Base-by-base conservation (phyloP, 2,797 vertebrate genomes). In the Hypotaenidia okinawae region DNA sequence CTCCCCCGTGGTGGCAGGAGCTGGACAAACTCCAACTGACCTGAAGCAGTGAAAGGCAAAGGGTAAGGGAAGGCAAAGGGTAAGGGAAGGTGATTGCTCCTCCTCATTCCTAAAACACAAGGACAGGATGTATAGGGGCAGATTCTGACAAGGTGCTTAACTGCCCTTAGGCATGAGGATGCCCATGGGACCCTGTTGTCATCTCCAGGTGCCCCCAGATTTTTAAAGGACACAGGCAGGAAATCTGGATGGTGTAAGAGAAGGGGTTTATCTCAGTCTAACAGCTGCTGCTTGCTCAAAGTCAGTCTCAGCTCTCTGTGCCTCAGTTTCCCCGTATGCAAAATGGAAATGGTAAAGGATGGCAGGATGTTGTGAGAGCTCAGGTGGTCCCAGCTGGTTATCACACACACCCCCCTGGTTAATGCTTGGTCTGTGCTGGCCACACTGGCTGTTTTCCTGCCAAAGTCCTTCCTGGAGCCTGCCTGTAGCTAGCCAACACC, bases 151-250 rank as follows among this genome's bases (percentile, higher is more conserved):
- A 77, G 35, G 15, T 33, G 6, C 12, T 89, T 52, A 4, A 35
- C 43, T 39, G 7, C 45, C n/a, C 2, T 57, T 6, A 57, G 33
- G 12, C 6, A 16, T 10, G 10, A 18, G 13, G 37, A 37, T 49
- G 24, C 3, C 70, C 28, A 5, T 9, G 18, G 28, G 30, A 41
- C 54, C 10, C 10, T 52, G 1, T 35, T 69, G 83, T 43, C n/a
- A 17, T 9, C 27, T 63, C 6, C 21, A 28, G 24, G 4, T 30
- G 22, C 9, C 22, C 19, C 4, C 1, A 13, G 1, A 3, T 81
- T 57, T 55, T 75, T 8, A 13, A 78, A 59, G 35, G 47, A 45
- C 14, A 10, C 21, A 16, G 27, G 18, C 15, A 61, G 57, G 47
- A 57, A n/a, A 10, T 37, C 10, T 61, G 47, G 47, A 17, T 32